A percentile compares a stretch with the other conserved stretches of the same genome.
phyloP scores from a whole-genome alignment of 2,113 vertebrate genomes.

The Chrysochloris asiatica region DNA sequence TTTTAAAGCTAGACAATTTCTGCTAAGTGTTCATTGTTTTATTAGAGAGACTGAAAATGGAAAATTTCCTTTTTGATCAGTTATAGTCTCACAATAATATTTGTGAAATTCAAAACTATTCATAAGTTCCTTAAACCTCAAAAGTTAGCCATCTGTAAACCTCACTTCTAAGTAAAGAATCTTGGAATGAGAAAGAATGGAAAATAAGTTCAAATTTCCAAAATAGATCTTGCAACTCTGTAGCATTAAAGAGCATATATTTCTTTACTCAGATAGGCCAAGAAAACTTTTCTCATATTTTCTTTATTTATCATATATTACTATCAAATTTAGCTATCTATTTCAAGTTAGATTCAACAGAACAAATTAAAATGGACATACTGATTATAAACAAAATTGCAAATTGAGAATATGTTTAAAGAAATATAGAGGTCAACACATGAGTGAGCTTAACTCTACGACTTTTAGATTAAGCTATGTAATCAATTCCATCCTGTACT shows the following conservation, averaged over 20 bases:
- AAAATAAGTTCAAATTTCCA: background rate
- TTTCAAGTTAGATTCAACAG: background rate
- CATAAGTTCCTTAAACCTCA: constrained; percentile 34
- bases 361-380: background rate
- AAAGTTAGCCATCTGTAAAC: constrained; percentile 38
- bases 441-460: background rate
- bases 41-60: constrained; percentile 31
- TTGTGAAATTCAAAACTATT: constrained; percentile 37
- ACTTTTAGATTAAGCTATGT: background rate
- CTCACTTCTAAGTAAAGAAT: constrained; percentile 37
- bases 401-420: background rate
- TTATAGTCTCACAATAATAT: background rate
- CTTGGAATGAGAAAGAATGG: constrained; percentile 21
- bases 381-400: background rate
- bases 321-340: background rate
- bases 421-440: background rate
- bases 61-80: background rate
- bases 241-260: background rate
- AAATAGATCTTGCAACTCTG: background rate
- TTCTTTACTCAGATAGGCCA: background rate
- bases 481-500: background rate
- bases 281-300: background rate
- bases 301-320: background rate
- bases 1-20: constrained; percentile 12
- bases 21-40: background rate